These are phyloP conservation scores for Pyrochroa serraticornis DNA, from an alignment of 2,888 invertebrate genomes.

Conservation along the genomic window DNA sequence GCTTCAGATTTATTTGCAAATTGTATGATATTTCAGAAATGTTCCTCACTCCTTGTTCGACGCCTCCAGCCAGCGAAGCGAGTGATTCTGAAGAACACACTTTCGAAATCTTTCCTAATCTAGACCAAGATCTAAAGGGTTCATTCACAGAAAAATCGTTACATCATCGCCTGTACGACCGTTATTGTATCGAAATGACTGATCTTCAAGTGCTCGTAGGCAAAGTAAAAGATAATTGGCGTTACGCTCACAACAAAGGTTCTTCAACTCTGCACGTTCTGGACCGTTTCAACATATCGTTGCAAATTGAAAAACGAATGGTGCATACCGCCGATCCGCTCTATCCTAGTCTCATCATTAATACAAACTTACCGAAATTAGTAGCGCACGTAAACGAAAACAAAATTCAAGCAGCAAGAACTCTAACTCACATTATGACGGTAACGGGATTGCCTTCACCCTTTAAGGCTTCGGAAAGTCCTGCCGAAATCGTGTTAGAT, in stretches of 20 bases:
- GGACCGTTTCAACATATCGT: slow-evolving; percentile 62
- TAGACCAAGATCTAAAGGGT: slow-evolving; percentile 7
- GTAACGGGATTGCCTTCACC: slow-evolving; percentile 58
- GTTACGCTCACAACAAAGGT: slow-evolving; percentile 82
- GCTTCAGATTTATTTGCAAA: no score
- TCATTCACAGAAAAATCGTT: slow-evolving; percentile 65
- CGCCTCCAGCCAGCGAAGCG: slow-evolving; percentile 81
- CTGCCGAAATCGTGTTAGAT: slow-evolving; percentile 37
- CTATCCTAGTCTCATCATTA: slow-evolving; percentile 82
- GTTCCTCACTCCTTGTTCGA: slow-evolving; percentile 86
- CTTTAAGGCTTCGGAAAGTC: slow-evolving; percentile 52
- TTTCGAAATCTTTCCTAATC: slow-evolving; percentile 11
- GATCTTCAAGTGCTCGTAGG: slow-evolving; percentile 89
- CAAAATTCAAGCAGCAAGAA: slow-evolving; percentile 74
- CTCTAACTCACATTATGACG: slow-evolving; percentile 60
- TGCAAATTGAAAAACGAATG: slow-evolving; percentile 78
- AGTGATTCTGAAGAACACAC: slow-evolving; percentile 61
- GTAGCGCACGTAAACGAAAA: slow-evolving; percentile 90
- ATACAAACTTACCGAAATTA: slow-evolving; percentile 85
- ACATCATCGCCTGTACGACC: slow-evolving; percentile 76
- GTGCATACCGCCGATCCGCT: slow-evolving; percentile 84
- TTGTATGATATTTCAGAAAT: slow-evolving; percentile 61
- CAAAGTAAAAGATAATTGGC: slow-evolving; percentile 87
- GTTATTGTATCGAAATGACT: slow-evolving; percentile 78
- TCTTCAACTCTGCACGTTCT: slow-evolving; percentile 86